These are phyloP conservation scores for Gryllus bimaculatus DNA, from an alignment of 1,140 invertebrate species.

Conservation along the genomic window DNA sequence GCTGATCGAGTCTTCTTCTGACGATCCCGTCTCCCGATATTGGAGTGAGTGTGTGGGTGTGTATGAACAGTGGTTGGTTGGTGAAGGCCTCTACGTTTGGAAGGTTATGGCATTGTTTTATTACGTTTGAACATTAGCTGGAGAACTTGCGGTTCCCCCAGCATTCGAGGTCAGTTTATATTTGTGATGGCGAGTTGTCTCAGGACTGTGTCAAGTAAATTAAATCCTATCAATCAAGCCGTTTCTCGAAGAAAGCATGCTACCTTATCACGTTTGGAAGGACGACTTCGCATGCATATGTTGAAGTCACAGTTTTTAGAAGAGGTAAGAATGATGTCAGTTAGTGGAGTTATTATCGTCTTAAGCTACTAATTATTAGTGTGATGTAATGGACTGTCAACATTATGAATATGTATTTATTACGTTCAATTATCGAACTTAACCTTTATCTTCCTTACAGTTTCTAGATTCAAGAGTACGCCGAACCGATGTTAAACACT, in stretches of 20 bases:
- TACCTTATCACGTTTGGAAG: background rate
- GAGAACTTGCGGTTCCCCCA: too few relatives aligned
- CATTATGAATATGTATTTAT: background rate
- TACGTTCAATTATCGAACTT: background rate
- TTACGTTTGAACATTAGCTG: background rate
- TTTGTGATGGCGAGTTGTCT: constrained; percentile 17
- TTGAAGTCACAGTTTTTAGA: constrained; percentile 1
- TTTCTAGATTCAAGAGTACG: background rate
- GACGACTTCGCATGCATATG: background rate
- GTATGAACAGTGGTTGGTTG: background rate
- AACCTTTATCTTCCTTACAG: background rate
- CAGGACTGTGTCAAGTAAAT: constrained; percentile 15
- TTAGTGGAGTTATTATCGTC: background rate
- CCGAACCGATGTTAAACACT: background rate
- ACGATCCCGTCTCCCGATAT: too few relatives aligned
- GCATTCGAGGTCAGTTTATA: too few relatives aligned
- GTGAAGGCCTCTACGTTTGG: background rate
- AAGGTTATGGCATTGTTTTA: background rate
- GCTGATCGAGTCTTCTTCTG: too few relatives aligned
- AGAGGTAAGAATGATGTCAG: constrained; percentile 8
- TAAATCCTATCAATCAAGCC: constrained; percentile 7
- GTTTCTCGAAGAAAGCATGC: constrained; percentile 14
- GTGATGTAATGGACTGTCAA: background rate
- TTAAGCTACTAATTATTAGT: background rate
- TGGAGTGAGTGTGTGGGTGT: too few relatives aligned